A percentile compares a stretch with the other conserved stretches of the same genome.
Evolutionary conservation across 2,113 vertebrate genomes (phyloP).

Genomic region (Phoxinus phoxinus): DNA sequence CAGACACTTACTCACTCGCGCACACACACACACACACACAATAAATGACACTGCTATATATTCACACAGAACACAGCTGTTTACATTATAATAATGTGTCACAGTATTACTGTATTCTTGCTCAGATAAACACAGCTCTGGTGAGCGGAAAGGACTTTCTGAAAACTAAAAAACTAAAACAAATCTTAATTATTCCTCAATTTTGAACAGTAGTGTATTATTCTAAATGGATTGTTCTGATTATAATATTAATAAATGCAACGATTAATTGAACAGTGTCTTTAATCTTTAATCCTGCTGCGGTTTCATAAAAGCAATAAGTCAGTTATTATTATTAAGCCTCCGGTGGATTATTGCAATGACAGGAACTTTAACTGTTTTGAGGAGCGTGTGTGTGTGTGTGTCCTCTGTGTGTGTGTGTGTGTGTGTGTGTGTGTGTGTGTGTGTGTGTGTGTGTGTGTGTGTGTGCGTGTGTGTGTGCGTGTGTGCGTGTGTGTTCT

Average conservation of each 20-base stretch:
- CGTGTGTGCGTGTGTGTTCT: background rate
- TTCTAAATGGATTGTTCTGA: background rate
- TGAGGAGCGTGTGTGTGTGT: background rate
- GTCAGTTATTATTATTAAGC: background rate
- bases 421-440: too few relatives aligned
- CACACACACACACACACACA: background rate
- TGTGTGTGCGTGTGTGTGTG: background rate
- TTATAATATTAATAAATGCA: background rate
- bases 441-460: background rate
- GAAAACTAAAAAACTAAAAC: too few relatives aligned
- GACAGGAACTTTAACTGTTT: background rate
- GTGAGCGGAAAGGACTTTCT: too few relatives aligned
- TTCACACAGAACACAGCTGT: too few relatives aligned
- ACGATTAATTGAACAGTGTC: background rate
- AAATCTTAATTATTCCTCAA: too few relatives aligned
- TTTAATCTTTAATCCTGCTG: background rate
- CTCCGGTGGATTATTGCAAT: background rate
- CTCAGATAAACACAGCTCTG: too few relatives aligned
- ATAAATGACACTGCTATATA: too few relatives aligned
- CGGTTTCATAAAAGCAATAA: background rate
- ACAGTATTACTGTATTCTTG: too few relatives aligned
- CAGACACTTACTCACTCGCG: background rate
- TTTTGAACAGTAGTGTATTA: too few relatives aligned
- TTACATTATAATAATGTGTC: too few relatives aligned
- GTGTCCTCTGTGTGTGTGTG: background rate